Conservation (phyloP, 2,797 vertebrate genomes). For the Tokudaia tokunoshimensis region DNA sequence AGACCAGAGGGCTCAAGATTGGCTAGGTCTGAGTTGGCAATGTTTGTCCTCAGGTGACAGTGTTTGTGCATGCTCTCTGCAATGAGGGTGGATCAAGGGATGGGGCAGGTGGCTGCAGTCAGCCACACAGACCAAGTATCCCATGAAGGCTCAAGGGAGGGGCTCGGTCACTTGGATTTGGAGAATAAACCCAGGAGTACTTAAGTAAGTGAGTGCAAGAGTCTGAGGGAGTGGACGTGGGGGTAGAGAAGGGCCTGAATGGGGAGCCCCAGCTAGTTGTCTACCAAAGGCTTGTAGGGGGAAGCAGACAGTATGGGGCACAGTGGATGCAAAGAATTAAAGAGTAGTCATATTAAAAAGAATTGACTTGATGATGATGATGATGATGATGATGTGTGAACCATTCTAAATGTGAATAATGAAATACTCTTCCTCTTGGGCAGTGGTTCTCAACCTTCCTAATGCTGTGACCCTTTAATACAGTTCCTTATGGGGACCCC, state of each 20-base stretch:
- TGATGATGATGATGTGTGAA: not conserved
- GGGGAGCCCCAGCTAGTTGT: not conserved
- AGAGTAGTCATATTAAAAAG: not conserved
- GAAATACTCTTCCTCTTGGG: not conserved
- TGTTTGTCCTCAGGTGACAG: not conserved
- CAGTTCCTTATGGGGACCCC: not conserved
- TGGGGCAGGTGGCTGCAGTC: fast-evolving
- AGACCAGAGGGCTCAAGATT: not conserved
- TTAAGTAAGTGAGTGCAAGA: not conserved
- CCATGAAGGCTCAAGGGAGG: not conserved
- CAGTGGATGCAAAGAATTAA: not conserved
- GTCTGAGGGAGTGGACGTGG: not conserved
- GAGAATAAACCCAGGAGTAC: not conserved
- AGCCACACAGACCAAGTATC: not conserved
- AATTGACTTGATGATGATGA: not conserved
- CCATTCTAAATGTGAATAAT: not conserved
- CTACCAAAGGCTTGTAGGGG: not conserved
- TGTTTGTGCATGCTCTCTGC: not conserved
- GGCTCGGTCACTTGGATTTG: not conserved
- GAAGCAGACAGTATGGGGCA: not conserved
- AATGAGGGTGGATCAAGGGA: not conserved
- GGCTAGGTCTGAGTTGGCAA: not conserved
- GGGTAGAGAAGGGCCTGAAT: not conserved
- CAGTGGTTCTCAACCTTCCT: not conserved
- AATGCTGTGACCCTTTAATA: not conserved